phyloP scores from a whole-genome alignment of 2,797 vertebrate species.

The Epinephelus malabaricus region DNA sequence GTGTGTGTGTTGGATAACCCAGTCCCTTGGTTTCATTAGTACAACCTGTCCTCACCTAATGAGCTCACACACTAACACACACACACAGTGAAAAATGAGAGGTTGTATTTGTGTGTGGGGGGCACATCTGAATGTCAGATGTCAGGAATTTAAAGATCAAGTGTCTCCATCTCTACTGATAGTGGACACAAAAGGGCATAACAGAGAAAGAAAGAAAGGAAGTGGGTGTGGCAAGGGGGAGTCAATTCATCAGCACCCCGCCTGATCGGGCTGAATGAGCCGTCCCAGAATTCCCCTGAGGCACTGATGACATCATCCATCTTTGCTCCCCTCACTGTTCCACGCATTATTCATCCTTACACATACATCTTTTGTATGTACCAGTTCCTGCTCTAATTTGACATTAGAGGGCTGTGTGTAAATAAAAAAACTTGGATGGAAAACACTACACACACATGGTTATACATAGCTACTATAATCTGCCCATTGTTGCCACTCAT shows the following conservation, averaged over 20 bases:
- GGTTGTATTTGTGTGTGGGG: neutral
- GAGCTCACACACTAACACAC: constrained; percentile 35
- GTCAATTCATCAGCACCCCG: constrained; percentile 14
- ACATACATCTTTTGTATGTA: constrained; percentile 20
- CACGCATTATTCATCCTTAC: constrained; percentile 45
- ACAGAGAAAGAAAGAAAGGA: constrained; percentile 1
- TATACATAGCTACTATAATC: neutral
- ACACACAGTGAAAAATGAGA: constrained; percentile 4
- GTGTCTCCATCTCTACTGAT: constrained; percentile 32
- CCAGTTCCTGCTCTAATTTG: constrained; percentile 31
- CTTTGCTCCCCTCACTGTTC: constrained; percentile 3
- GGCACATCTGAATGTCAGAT: constrained; percentile 9
- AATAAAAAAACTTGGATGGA: constrained; percentile 7
- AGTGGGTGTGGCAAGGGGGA: neutral
- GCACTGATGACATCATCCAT: constrained; percentile 62
- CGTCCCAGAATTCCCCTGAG: constrained; percentile 46
- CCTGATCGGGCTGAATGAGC: constrained; percentile 52
- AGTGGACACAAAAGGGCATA: constrained; percentile 43
- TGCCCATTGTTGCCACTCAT: neutral
- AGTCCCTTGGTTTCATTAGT: constrained; percentile 73
- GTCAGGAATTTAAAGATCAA: constrained; percentile 22
- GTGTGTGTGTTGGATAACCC: constrained; percentile 24
- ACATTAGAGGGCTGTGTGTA: neutral
- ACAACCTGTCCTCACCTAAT: constrained; percentile 47
- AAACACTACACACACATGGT: neutral